phyloP scores from a whole-genome alignment of 2,797 vertebrate species.

The Lutjanus campechanus region DNA sequence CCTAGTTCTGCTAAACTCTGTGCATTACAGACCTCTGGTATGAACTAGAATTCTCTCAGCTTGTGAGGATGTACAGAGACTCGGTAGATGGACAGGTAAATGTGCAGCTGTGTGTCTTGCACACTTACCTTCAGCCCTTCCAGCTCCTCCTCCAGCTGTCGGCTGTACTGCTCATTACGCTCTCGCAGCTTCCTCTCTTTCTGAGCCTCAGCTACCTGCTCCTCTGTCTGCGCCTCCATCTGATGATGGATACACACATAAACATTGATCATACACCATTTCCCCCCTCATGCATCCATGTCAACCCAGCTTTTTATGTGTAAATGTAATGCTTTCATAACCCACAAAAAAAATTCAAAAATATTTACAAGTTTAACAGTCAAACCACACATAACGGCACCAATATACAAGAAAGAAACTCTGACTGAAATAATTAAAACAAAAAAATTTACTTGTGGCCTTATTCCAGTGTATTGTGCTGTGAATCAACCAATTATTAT shows the following conservation, averaged over 20 bases:
- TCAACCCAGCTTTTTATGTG: not conserved
- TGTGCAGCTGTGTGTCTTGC: conserved; percentile 2
- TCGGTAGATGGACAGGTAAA: not conserved
- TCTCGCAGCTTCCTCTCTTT: conserved; percentile 97
- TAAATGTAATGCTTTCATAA: not conserved
- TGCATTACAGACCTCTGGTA: not conserved
- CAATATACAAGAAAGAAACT: not conserved
- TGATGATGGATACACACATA: conserved; percentile 67
- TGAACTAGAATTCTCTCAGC: not conserved
- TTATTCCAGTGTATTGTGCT: conserved; percentile 6
- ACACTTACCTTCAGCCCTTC: conserved; percentile 92
- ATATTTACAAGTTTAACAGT: not conserved
- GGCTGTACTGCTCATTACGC: conserved; percentile 93
- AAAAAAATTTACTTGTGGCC: not conserved
- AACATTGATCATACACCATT: not conserved
- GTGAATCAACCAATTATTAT: not conserved
- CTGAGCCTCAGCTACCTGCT: conserved; percentile 91
- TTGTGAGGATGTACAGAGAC: not conserved
- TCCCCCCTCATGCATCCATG: not conserved
- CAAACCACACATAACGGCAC: not conserved
- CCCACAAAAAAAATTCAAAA: not conserved
- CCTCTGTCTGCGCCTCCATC: conserved; percentile 94
- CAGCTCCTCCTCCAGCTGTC: conserved; percentile 95
- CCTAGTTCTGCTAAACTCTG: no score
- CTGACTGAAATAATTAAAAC: not conserved